A percentile compares a stretch with the other conserved stretches of the same genome.
phyloP scores from a whole-genome alignment of 2,888 invertebrate species.

The Agriopis leucophaearia region DNA sequence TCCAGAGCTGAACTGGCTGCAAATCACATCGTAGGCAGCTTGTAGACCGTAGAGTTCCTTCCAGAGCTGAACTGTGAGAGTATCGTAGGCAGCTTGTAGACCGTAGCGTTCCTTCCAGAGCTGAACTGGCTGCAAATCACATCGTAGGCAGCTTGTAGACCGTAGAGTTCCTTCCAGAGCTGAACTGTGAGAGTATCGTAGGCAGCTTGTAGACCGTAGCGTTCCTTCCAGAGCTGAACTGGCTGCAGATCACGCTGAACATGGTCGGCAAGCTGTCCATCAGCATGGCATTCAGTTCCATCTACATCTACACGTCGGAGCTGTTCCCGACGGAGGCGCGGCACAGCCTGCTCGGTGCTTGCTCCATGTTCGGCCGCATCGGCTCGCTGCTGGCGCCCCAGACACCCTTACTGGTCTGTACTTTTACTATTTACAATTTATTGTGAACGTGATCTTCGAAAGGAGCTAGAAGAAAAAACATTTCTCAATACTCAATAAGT shows the following conservation, averaged over 20 bases:
- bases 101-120: constrained; percentile 55
- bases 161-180: constrained; percentile 55
- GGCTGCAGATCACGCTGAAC: constrained; percentile 81
- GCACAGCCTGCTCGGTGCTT: constrained; percentile 87
- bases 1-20: constrained; percentile 76
- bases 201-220: constrained; percentile 35
- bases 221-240: constrained; percentile 65
- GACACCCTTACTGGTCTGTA: constrained; percentile 87
- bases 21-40: constrained; percentile 66
- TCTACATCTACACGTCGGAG: constrained; percentile 88
- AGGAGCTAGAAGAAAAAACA: neutral
- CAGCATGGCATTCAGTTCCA: constrained; percentile 80
- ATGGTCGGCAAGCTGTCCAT: constrained; percentile 81
- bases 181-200: constrained; percentile 68
- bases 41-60: constrained; percentile 41
- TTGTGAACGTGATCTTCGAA: neutral
- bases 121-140: constrained; percentile 81
- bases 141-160: constrained; percentile 33
- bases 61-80: constrained; percentile 73
- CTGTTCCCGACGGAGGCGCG: constrained; percentile 89
- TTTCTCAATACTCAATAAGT: neutral
- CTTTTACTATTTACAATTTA: neutral
- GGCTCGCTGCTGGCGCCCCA: constrained; percentile 89
- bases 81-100: constrained; percentile 34
- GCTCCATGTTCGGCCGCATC: constrained; percentile 89